Evolutionary conservation across 2,888 invertebrate species (phyloP), one percentile per base, ranked within the genome.

Genomic region (Drosophila monieri): DNA sequence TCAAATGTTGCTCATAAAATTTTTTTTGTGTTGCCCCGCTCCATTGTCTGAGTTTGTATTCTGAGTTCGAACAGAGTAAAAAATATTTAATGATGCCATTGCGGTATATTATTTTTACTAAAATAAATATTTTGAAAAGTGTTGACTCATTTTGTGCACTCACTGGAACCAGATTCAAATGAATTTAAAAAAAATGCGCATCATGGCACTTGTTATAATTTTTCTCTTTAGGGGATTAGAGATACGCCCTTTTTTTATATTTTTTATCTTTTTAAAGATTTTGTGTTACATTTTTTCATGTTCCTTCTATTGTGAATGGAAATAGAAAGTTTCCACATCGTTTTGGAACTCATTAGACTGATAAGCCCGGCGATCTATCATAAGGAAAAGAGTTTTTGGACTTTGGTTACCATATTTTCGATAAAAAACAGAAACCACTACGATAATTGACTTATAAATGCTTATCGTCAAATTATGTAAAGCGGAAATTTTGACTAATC

Each of bases 291-390:
- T 23, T 3, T 23, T 23, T 23, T 23, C 67, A 58, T 67, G 69
- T 37, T 41, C 51, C 21, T 23, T 23, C 21, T 5, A 23, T 23
- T 23, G 14, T 6, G 10, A 32, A 46, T 27, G 30, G 39, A 67
- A 67, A 68, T 68, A 67, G 58, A 68, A 67, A 67, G 69, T 68
- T 51, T 67, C 58, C 58, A 41, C 58, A 68, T 47, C n/a, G 39
- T 37, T 41, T 14, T 14, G 39, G 32, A 39, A 15, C 51, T 35
- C 51, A 51, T 58, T 51, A 41, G 18, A 18, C 39, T 58, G 67
- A 69, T 67, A 67, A 68, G 66, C 51, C 12, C 3, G 5, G 21
- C 58, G 46, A 67, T 52, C 51, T 39, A 58, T 69, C 59, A 58
- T 51, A 46, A 27, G 10, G 48, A 9, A 37, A 48, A 32, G 10